phyloP scores from a whole-genome alignment of 2,888 invertebrate genomes.

The Noctua fimbriata region DNA sequence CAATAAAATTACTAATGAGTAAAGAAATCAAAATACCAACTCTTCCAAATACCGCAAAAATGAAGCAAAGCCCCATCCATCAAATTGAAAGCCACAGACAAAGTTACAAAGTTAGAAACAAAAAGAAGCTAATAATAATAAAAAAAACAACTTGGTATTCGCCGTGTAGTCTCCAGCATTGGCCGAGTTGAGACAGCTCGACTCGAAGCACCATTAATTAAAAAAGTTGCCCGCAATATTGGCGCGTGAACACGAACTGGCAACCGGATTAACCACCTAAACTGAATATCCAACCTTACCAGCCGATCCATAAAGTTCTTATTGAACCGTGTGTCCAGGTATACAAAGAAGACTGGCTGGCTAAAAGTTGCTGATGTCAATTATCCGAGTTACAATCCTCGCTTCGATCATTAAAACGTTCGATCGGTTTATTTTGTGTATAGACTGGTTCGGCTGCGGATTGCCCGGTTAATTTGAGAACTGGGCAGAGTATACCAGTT shows the following conservation, averaged over 20 bases:
- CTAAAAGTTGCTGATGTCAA: slow-evolving; percentile 53
- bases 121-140: slow-evolving; percentile 53
- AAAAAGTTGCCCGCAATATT: slow-evolving; percentile 67
- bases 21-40: slow-evolving; percentile 22
- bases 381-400: slow-evolving; percentile 52
- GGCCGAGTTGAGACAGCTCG: slow-evolving; percentile 53
- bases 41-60: slow-evolving; percentile 9
- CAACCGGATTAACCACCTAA: slow-evolving; percentile 50
- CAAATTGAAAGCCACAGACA: slow-evolving; percentile 48
- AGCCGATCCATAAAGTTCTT: slow-evolving; percentile 26
- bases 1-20: background rate
- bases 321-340: slow-evolving; percentile 30
- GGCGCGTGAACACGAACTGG: slow-evolving; percentile 59
- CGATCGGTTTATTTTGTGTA: slow-evolving; percentile 51
- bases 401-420: slow-evolving; percentile 52
- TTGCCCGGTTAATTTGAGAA: slow-evolving; percentile 23
- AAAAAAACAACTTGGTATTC: slow-evolving; percentile 61
- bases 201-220: slow-evolving; percentile 65
- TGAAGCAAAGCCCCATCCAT: slow-evolving; percentile 30
- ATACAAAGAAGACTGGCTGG: slow-evolving; percentile 19
- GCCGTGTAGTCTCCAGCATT: slow-evolving; percentile 48
- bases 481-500: slow-evolving; percentile 8
- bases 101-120: slow-evolving; percentile 58
- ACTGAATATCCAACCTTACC: slow-evolving; percentile 51
- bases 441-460: slow-evolving; percentile 9